These are phyloP conservation scores for Aphidoletes aphidimyza DNA, from an alignment of 2,888 invertebrate genomes.

Conservation along the genomic window DNA sequence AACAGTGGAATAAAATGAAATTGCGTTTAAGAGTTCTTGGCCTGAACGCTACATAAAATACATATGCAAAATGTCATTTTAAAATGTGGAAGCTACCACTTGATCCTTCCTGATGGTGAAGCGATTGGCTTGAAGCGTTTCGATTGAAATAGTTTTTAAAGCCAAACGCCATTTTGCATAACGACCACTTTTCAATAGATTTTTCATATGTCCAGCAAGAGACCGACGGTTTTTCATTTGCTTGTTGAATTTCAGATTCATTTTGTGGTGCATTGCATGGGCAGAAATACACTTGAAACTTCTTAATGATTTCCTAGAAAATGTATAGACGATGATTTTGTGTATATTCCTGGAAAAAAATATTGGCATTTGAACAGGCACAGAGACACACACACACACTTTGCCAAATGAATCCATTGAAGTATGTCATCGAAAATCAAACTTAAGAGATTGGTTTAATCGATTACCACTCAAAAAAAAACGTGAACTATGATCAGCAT, in stretches of 20 bases:
- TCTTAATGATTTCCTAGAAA: no score
- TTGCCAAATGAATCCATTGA: not conserved
- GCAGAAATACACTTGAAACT: no score
- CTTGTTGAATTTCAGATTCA: no score
- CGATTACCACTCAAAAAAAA: not conserved
- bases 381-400: no score
- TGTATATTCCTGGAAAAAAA: not conserved
- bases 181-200: not conserved
- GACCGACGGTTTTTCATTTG: no score
- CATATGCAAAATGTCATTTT: not conserved
- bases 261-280: no score
- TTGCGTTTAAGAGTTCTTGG: no score
- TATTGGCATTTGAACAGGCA: not conserved
- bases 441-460: not conserved
- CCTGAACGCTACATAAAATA: no score
- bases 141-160: no score
- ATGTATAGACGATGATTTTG: not conserved
- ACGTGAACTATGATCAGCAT: not conserved
- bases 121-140: not conserved
- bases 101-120: conserved; percentile 7
- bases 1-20: no score
- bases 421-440: conserved; percentile 3
- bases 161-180: no score
- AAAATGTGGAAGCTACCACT: not conserved
- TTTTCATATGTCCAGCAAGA: no score